phyloP scores from a whole-genome alignment of 2,797 vertebrate species.

The Amniataba percoides region DNA sequence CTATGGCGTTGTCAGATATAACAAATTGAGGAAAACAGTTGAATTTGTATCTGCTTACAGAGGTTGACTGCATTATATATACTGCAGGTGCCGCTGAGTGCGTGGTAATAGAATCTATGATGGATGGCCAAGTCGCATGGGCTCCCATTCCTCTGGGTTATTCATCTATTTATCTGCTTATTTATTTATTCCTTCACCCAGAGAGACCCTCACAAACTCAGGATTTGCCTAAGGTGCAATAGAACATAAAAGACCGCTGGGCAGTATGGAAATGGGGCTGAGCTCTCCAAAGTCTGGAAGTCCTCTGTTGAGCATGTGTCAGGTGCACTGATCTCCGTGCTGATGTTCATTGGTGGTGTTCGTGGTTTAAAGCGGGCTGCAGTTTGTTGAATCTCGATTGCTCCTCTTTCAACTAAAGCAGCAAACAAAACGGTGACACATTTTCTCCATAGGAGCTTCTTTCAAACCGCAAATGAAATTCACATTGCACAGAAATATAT shows the following conservation, averaged over 20 bases:
- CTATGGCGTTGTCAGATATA: constrained; percentile 82
- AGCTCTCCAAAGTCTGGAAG: constrained; percentile 32
- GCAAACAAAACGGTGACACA: constrained; percentile 24
- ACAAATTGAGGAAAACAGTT: constrained; percentile 85
- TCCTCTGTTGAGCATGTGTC: constrained; percentile 52
- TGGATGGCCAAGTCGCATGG: constrained; percentile 80
- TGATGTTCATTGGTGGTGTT: constrained; percentile 28
- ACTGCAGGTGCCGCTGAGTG: constrained; percentile 77
- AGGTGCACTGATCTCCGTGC: constrained; percentile 33
- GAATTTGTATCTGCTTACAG: constrained; percentile 86
- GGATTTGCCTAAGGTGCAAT: constrained; percentile 69
- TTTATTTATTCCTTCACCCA: constrained; percentile 83
- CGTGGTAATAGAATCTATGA: constrained; percentile 87
- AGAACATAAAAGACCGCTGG: constrained; percentile 27
- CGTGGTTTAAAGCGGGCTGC: constrained; percentile 27
- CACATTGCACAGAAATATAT: background rate
- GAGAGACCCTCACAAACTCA: constrained; percentile 74
- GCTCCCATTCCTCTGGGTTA: constrained; percentile 80
- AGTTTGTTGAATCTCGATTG: constrained; percentile 36
- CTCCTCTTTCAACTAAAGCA: constrained; percentile 24
- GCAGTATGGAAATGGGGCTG: constrained; percentile 53
- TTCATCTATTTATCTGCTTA: constrained; percentile 87
- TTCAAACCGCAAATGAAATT: constrained; percentile 30
- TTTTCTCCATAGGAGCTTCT: constrained; percentile 5
- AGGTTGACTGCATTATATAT: constrained; percentile 85